These are phyloP conservation scores for Xenopus tropicalis DNA, from an alignment of 2,113 vertebrate genomes.

Conservation along the genomic window DNA sequence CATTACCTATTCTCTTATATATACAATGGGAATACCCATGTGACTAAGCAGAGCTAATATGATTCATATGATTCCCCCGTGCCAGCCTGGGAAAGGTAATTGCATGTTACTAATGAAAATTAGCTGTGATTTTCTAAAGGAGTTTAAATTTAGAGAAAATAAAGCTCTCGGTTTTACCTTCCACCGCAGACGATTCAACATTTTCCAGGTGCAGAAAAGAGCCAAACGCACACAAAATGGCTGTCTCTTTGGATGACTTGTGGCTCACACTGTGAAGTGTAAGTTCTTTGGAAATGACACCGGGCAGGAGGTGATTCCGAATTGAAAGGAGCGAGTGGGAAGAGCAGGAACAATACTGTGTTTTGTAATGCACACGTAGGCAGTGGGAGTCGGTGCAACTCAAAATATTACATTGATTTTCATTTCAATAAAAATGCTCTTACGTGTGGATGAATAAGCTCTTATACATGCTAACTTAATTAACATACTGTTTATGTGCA, in stretches of 20 bases:
- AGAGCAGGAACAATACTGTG: slow-evolving; percentile 3
- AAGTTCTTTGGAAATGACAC: slow-evolving; percentile 1
- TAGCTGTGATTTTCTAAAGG: not conserved
- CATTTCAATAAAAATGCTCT: not conserved
- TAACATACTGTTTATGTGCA: no score
- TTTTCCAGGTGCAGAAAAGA: slow-evolving; percentile 20
- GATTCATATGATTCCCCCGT: not conserved
- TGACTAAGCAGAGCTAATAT: not conserved
- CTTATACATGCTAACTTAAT: no score
- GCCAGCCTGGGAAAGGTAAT: slow-evolving; percentile 9
- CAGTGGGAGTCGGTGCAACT: not conserved
- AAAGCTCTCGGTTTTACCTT: not conserved
- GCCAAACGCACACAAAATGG: not conserved
- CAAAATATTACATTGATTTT: not conserved
- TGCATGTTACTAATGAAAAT: slow-evolving; percentile 17
- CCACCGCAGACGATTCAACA: not conserved
- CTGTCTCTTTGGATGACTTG: slow-evolving; percentile 20
- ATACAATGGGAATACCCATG: no score
- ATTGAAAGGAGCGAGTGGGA: slow-evolving; percentile 10
- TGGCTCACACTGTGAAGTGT: slow-evolving; percentile 19
- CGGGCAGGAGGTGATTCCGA: slow-evolving; percentile 16
- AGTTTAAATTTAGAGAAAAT: not conserved
- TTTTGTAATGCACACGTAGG: slow-evolving; percentile 8
- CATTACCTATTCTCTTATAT: no score
- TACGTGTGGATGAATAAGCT: no score